Base-by-base conservation (phyloP, 2,888 invertebrate species). In the Gymnosoma rotundatum region DNA sequence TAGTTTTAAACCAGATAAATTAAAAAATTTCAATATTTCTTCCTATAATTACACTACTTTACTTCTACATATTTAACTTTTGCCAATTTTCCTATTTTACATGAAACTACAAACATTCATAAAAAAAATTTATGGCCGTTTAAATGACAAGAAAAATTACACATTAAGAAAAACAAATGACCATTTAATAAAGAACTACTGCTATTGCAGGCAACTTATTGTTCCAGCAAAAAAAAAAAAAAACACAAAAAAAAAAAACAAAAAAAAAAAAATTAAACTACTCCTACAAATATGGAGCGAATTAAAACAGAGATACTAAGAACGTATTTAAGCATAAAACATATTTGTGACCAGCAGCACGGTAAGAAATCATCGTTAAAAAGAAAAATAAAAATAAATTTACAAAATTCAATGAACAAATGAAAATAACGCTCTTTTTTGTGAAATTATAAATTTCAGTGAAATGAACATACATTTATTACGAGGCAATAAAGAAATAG, bases 111-210 rank as follows among this genome's bases (percentile, higher is more conserved):
- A 73, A 42, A 52, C 52, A 50, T 61, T 73, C 66, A 66, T 58
- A 32, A 63, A 45, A 36, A 32, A 50, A 32, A 52, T 64, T 79
- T 73, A 73, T 79, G 60, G 8, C 73, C n/a, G 20, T 64, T 14
- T 18, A 78, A 56, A 48, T 12, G 42, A 25, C 48, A 70, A 21
- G 70, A 54, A 54, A 64, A 56, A 72, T 64, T 54, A 45, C 52
- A 36, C 67, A 74, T 38, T 61, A 25, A 54, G 12, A 25, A 25
- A 32, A 32, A 75, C 21, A 73, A 81, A 81, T 60, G 72, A 73
- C 72, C 80, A 74, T 73, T 78, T 64, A 80, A 84, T 81, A 52
- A 78, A 78, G 83, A 84, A 78, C 58, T 81, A 84, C 61, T 79
- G 75, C 75, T 38, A 61, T 64, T 75, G 70, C 66, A 66, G 52